Conservation (phyloP, 2,888 invertebrate species). For the Cryptosula pallasiana region DNA sequence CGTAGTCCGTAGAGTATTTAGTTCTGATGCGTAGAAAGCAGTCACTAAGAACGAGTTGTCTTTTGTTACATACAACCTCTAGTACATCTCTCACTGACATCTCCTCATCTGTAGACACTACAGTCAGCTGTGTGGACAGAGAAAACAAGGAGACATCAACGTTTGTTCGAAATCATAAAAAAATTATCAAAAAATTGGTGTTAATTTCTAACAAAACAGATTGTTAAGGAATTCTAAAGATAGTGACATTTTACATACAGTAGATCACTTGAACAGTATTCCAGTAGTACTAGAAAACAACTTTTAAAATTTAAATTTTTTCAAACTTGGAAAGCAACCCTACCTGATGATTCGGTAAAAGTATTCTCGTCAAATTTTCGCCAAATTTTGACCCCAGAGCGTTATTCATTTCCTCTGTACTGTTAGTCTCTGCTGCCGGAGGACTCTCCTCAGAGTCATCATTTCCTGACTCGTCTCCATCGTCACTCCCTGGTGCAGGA, state of each 20-base stretch:
- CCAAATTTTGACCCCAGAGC: conserved; percentile 27
- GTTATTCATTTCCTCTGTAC: not conserved
- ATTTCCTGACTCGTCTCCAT: not conserved
- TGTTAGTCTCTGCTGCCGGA: not conserved
- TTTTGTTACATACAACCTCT: conserved; percentile 82
- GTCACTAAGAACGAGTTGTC: conserved; percentile 86
- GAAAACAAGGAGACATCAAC: too few relatives aligned
- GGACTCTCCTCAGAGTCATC: not conserved
- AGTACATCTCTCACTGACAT: conserved; percentile 79
- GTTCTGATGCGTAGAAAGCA: conserved; percentile 82
- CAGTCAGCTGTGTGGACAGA: not conserved
- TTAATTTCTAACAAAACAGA: too few relatives aligned
- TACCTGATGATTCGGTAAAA: conserved; percentile 48
- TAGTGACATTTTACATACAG: too few relatives aligned
- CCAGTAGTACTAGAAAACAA: too few relatives aligned
- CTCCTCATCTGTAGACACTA: conserved; percentile 12
- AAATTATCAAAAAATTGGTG: too few relatives aligned
- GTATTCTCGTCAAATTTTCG: conserved; percentile 42
- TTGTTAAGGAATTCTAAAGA: too few relatives aligned
- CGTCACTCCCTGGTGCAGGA: conserved; percentile 19
- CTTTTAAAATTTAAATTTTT: too few relatives aligned
- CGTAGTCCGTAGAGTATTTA: conserved; percentile 90
- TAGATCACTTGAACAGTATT: too few relatives aligned
- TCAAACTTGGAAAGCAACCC: too few relatives aligned
- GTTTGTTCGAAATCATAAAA: too few relatives aligned